phyloP scores from a whole-genome alignment of 2,888 invertebrate species.

The Macrophya alboannulata region DNA sequence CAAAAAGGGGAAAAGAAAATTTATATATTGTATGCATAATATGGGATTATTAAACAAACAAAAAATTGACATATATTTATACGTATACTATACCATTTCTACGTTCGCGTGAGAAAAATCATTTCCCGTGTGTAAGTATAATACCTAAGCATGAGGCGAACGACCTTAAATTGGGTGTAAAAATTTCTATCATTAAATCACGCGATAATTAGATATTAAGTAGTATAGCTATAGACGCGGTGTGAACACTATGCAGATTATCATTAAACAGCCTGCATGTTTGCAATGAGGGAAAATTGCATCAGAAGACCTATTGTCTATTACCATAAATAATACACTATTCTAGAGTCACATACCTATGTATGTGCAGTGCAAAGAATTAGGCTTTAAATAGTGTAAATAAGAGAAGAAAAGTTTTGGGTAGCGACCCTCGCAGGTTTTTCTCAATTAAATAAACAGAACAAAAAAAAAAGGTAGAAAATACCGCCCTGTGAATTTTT shows the following conservation, averaged over 20 bases:
- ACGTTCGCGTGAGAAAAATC: conserved; percentile 18
- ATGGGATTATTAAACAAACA: too few species aligned
- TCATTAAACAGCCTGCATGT: not conserved
- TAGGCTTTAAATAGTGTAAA: not conserved
- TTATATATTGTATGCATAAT: not conserved
- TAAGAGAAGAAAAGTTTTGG: not conserved
- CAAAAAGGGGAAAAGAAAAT: not conserved
- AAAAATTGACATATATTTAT: not conserved
- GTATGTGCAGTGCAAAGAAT: not conserved
- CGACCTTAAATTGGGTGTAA: conserved; percentile 7
- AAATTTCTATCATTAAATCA: not conserved
- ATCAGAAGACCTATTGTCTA: not conserved
- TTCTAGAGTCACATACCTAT: not conserved
- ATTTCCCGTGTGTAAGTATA: not conserved
- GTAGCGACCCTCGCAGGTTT: not conserved
- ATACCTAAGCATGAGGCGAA: not conserved
- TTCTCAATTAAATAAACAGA: not conserved
- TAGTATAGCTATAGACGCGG: not conserved
- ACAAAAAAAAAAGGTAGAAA: not conserved
- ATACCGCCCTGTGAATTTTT: conserved; percentile 3
- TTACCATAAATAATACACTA: not conserved
- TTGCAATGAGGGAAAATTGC: not conserved
- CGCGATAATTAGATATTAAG: not conserved
- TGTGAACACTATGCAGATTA: not conserved
- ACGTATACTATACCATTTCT: not conserved